Conservation (phyloP, 35 echinoderm and acorn worm species). For the Nesometra sesokonis region DNA sequence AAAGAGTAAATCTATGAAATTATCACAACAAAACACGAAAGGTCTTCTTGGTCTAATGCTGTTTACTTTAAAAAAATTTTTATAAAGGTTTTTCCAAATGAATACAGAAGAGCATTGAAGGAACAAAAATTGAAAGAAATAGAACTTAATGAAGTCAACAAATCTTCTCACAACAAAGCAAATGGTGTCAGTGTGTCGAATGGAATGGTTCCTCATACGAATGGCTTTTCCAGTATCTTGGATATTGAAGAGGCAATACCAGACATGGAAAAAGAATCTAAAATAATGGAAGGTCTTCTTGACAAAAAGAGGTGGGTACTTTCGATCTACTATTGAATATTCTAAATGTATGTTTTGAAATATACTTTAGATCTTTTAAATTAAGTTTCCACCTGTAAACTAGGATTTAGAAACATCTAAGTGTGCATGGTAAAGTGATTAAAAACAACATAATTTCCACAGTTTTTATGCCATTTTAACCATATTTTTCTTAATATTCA, state of each 20-base stretch:
- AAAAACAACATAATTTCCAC: too few species aligned
- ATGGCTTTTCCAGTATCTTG: constrained; percentile 16
- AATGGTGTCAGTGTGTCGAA: constrained; percentile 11
- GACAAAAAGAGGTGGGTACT: constrained; percentile 79
- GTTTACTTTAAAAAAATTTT: background rate
- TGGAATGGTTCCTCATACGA: background rate
- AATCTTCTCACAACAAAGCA: background rate
- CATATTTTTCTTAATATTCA: too few species aligned
- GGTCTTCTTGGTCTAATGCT: too few species aligned
- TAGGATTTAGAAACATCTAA: too few species aligned
- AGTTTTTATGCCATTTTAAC: too few species aligned
- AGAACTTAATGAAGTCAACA: constrained; percentile 35
- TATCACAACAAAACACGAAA: too few species aligned
- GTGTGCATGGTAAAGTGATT: too few species aligned
- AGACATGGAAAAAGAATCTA: constrained; percentile 59
- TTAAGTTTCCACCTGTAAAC: too few species aligned
- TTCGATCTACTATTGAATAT: background rate
- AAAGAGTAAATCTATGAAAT: too few species aligned
- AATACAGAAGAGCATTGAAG: constrained; percentile 69
- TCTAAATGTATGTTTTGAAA: too few species aligned
- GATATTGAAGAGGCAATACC: constrained; percentile 85
- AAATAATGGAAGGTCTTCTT: constrained; percentile 46
- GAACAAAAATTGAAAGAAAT: constrained; percentile 25
- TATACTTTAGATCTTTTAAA: too few species aligned
- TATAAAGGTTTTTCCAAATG: constrained; percentile 76